Conservation (phyloP, 2,797 vertebrate genomes). For the Leucoraja ocellata region DNA sequence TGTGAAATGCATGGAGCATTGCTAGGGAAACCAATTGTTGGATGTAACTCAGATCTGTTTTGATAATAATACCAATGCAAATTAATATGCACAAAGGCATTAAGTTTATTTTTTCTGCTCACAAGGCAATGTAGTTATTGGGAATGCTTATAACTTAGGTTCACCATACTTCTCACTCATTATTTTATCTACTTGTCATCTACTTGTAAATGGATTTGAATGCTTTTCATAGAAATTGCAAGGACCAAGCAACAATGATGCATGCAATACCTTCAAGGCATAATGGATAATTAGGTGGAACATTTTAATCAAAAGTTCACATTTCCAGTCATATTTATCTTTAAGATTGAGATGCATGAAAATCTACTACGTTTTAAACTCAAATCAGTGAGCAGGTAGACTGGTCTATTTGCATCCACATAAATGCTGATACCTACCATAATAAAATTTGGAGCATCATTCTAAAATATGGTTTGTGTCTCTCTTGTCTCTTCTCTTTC, state of each 20-base stretch:
- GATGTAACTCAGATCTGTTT: not conserved
- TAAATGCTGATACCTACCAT: not conserved
- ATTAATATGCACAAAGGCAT: not conserved
- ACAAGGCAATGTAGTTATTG: not conserved
- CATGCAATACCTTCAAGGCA: not conserved
- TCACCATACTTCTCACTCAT: not conserved
- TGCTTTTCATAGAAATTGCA: not conserved
- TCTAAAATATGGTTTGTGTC: not conserved
- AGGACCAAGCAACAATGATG: not conserved
- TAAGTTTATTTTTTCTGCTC: not conserved
- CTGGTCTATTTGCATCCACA: not conserved
- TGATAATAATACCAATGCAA: not conserved
- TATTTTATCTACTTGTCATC: not conserved
- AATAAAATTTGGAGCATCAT: not conserved
- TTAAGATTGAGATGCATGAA: not conserved
- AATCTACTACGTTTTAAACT: slow-evolving; percentile 2
- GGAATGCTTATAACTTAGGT: not conserved
- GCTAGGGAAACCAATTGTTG: slow-evolving; percentile 6
- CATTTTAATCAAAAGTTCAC: not conserved
- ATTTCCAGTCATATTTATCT: no score
- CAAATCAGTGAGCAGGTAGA: no score
- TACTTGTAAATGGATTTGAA: not conserved
- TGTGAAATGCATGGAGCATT: not conserved
- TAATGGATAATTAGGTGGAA: not conserved
- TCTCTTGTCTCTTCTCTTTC: not conserved